These are phyloP conservation scores for Crioceris asparagi DNA, from an alignment of 2,888 invertebrate genomes.

Conservation along the genomic window DNA sequence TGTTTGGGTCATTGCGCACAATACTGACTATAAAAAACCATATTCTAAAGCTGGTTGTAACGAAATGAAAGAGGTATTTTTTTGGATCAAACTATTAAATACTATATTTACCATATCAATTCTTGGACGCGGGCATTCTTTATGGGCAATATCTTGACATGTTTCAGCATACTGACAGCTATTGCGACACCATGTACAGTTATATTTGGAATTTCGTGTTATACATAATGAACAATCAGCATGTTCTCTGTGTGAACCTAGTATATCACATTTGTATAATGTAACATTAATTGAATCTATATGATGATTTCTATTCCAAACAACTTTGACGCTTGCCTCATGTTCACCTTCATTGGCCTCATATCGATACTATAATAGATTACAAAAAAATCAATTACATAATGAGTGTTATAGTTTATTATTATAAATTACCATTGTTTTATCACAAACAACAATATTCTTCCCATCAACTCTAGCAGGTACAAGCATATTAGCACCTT, in stretches of 20 bases:
- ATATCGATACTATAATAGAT: slow-evolving; percentile 61
- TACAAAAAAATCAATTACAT: not conserved
- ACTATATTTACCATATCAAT: slow-evolving; percentile 64
- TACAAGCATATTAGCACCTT: slow-evolving; percentile 79
- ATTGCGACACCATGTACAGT: slow-evolving; percentile 93
- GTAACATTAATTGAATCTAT: slow-evolving; percentile 84
- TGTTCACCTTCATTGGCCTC: slow-evolving; percentile 79
- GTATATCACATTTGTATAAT: slow-evolving; percentile 89
- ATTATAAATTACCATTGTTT: slow-evolving; percentile 58
- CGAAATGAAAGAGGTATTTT: too few species aligned
- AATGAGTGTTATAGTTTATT: not conserved
- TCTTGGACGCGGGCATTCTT: slow-evolving; percentile 81
- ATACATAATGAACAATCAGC: slow-evolving; percentile 96
- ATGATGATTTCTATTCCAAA: slow-evolving; percentile 90
- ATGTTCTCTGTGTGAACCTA: slow-evolving; percentile 87
- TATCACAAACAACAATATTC: slow-evolving; percentile 76
- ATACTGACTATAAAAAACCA: too few species aligned
- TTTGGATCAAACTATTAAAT: too few species aligned
- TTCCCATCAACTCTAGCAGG: slow-evolving; percentile 77
- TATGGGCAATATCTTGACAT: slow-evolving; percentile 68
- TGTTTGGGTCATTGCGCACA: too few species aligned
- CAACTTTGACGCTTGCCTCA: slow-evolving; percentile 77
- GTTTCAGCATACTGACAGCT: slow-evolving; percentile 77
- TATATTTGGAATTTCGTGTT: slow-evolving; percentile 79
- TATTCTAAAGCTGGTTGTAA: too few species aligned